These are phyloP conservation scores for Bacillus rossius DNA, from an alignment of 1,140 invertebrate genomes.

Conservation along the genomic window DNA sequence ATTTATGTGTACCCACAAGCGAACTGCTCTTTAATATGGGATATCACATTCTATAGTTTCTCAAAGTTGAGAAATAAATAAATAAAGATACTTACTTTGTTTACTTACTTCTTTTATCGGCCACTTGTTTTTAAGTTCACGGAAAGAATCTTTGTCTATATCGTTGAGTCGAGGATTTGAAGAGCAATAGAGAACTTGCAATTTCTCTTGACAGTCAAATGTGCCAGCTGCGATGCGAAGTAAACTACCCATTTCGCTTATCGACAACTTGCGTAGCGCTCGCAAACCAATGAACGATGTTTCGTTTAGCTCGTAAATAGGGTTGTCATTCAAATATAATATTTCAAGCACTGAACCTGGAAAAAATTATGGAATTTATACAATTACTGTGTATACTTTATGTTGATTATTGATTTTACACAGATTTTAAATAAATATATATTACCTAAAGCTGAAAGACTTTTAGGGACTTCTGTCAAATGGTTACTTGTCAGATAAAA, in stretches of 20 bases:
- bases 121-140: background rate
- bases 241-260: constrained; percentile 9
- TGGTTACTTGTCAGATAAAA: no score
- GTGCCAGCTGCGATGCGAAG: constrained; percentile 6
- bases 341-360: constrained; percentile 18
- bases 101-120: constrained; percentile 12
- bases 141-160: constrained; percentile 8
- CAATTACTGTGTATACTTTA: no score
- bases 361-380: background rate
- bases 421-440: no score
- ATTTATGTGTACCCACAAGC: no score
- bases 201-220: constrained; percentile 10
- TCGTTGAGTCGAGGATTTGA: constrained; percentile 11
- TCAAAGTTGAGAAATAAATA: no score
- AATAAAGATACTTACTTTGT: no score
- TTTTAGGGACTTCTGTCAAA: no score
- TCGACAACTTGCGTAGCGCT: constrained; percentile 13
- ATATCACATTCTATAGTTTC: no score
- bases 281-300: constrained; percentile 12
- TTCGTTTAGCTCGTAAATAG: constrained; percentile 4
- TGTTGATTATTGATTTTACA: no score
- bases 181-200: constrained; percentile 12
- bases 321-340: constrained; percentile 21
- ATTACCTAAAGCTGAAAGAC: no score
- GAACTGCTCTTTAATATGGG: no score